Conservation (phyloP, 2,888 invertebrate species). For the Lycia hirtaria region DNA sequence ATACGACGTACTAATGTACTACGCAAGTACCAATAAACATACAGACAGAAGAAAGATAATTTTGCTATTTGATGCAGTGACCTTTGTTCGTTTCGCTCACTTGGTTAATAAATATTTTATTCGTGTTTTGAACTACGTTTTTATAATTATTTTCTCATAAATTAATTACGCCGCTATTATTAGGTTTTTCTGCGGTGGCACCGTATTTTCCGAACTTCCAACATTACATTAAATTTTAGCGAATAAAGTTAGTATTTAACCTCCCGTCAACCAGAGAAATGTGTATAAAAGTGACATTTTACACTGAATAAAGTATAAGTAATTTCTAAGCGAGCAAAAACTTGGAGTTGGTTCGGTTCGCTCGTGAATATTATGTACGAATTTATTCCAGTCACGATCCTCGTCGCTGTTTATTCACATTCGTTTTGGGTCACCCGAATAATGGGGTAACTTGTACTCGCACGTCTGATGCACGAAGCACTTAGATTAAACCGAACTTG, state of each 20-base stretch:
- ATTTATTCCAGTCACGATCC: slow-evolving; percentile 77
- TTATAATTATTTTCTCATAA: no score
- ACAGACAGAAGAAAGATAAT: no score
- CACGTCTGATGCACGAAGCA: slow-evolving; percentile 46
- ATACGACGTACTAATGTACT: no score
- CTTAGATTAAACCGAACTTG: slow-evolving; percentile 17
- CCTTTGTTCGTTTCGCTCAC: no score
- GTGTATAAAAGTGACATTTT: slow-evolving; percentile 31
- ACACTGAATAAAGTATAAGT: slow-evolving; percentile 67
- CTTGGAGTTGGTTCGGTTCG: slow-evolving; percentile 55
- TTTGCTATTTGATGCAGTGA: no score
- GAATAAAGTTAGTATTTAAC: slow-evolving; percentile 24
- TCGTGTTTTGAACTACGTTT: no score
- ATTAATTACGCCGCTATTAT: no score
- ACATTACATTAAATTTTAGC: background rate
- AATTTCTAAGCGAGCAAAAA: slow-evolving; percentile 61
- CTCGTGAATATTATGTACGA: slow-evolving; percentile 56
- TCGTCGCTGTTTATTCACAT: slow-evolving; percentile 74
- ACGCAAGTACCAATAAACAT: no score
- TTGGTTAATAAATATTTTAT: no score
- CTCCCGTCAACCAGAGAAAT: slow-evolving; percentile 11
- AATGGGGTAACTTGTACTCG: slow-evolving; percentile 67
- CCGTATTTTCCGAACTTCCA: background rate
- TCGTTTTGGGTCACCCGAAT: slow-evolving; percentile 69
- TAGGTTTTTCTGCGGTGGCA: no score